Evolutionary conservation across 1,140 invertebrate genomes (phyloP).

Genomic region (Apolygus lucorum): DNA sequence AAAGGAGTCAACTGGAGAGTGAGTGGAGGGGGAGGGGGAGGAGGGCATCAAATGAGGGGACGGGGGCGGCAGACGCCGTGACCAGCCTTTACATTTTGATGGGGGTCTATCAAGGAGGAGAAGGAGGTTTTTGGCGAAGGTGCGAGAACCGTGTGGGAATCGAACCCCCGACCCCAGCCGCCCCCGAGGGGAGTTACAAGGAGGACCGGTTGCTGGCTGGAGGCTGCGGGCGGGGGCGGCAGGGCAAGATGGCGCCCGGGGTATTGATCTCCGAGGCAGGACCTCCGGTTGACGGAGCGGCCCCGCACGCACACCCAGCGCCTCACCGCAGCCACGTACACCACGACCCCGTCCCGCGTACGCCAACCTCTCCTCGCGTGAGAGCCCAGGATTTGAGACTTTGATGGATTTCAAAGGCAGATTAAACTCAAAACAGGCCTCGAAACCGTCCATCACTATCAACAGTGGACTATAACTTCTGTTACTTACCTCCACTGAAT

Average conservation of each 20-base stretch:
- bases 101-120: no score
- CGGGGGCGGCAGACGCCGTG: constrained; percentile 7
- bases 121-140: no score
- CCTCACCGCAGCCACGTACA: not conserved
- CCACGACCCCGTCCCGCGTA: not conserved
- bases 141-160: not conserved
- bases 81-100: constrained; percentile 3
- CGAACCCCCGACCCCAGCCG: not conserved
- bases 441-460: no score
- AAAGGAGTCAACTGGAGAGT: not conserved
- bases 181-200: not conserved
- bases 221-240: not conserved
- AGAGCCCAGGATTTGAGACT: no score
- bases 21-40: not conserved
- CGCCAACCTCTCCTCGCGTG: no score
- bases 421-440: no score
- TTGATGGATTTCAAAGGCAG: no score
- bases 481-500: no score
- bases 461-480: no score
- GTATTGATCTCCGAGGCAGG: not conserved
- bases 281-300: not conserved
- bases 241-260: constrained; percentile 2
- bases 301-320: constrained; percentile 11
- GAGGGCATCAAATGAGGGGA: constrained; percentile 4
- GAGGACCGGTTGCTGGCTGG: not conserved